These are phyloP conservation scores for Lochmaea crataegi DNA, from an alignment of 2,888 invertebrate species.

Conservation along the genomic window DNA sequence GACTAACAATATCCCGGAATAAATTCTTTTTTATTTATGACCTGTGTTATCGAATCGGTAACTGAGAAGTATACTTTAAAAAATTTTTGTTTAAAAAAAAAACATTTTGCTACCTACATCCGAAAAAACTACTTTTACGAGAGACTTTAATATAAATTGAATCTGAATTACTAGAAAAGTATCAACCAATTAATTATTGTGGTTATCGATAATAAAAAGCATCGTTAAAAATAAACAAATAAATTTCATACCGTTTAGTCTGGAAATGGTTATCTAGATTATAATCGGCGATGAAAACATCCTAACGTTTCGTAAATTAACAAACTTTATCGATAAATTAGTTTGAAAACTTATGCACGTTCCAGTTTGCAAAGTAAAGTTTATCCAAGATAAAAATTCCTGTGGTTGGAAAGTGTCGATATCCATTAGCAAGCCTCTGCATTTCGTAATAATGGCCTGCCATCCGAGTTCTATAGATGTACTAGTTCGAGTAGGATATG, in stretches of 20 bases:
- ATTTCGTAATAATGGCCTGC: conserved; percentile 4
- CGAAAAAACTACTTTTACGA: too few species aligned
- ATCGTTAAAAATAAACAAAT: neutral
- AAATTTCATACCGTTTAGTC: neutral
- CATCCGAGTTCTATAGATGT: neutral
- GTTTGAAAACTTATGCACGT: neutral
- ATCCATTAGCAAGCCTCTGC: conserved; percentile 8
- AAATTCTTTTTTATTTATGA: too few species aligned
- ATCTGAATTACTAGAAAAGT: too few species aligned
- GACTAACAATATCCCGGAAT: too few species aligned
- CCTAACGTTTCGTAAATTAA: neutral
- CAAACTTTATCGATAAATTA: neutral
- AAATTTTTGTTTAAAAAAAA: too few species aligned
- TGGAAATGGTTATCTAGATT: neutral
- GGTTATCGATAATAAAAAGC: too few species aligned
- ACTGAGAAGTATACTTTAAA: too few species aligned
- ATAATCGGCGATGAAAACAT: neutral
- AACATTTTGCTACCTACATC: too few species aligned
- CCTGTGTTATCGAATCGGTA: too few species aligned
- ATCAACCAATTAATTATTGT: too few species aligned
- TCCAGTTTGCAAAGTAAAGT: neutral
- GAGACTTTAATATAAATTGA: too few species aligned
- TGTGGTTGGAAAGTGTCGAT: neutral
- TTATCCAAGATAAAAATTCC: conserved; percentile 3
- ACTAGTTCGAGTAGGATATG: neutral